Evolutionary conservation across 2,888 invertebrate species (phyloP).

Genomic region (Apodemia hepburni): DNA sequence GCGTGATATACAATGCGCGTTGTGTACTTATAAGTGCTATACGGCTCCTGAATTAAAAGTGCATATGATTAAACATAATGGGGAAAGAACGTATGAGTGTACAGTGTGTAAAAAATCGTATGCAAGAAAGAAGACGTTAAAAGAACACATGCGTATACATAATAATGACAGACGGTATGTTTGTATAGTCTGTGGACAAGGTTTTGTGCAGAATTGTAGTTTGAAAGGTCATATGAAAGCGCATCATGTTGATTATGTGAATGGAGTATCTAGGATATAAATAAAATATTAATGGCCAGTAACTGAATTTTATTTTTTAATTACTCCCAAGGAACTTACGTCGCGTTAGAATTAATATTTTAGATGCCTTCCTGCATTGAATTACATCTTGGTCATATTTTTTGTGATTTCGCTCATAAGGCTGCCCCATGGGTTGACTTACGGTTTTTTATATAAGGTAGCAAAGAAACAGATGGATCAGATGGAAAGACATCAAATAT

Average conservation of each 20-base stretch:
- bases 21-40: conserved; percentile 51
- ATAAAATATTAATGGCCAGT: background rate
- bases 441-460: no score
- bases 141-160: conserved; percentile 50
- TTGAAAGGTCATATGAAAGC: conserved; percentile 66
- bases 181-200: conserved; percentile 64
- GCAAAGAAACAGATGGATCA: no score
- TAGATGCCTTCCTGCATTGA: no score
- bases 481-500: no score
- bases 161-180: conserved; percentile 54
- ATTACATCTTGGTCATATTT: no score
- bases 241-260: conserved; percentile 43
- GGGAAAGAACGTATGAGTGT: conserved; percentile 48
- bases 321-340: no score
- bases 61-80: conserved; percentile 47
- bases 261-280: background rate
- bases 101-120: conserved; percentile 58
- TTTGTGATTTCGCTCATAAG: no score
- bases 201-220: conserved; percentile 69
- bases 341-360: no score
- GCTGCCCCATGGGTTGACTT: no score
- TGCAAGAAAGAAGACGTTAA: conserved; percentile 48
- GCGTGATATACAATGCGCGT: conserved; percentile 44
- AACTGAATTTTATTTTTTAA: background rate
- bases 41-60: conserved; percentile 41